Conservation (phyloP, 1,140 invertebrate genomes). For the Hyphantria cunea region DNA sequence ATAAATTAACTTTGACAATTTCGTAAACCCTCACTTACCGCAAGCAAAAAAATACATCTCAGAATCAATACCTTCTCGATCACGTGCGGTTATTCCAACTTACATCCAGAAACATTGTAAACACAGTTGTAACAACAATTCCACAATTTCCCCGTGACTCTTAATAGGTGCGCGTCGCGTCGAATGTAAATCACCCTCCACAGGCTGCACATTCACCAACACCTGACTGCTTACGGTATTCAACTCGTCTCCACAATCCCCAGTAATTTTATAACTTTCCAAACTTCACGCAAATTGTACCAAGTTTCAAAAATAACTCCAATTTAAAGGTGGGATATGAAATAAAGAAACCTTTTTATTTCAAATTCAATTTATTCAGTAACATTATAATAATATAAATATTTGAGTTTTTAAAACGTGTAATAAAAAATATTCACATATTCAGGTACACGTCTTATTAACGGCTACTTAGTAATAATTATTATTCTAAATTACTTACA, state of each 20-base stretch:
- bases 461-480: not conserved
- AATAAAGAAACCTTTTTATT: slow-evolving; percentile 12
- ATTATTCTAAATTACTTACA: not conserved
- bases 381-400: slow-evolving; percentile 12
- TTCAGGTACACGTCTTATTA: slow-evolving; percentile 18
- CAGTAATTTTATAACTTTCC: slow-evolving; percentile 64
- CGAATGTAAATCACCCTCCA: slow-evolving; percentile 57
- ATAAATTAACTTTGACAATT: too few relatives aligned
- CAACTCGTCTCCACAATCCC: slow-evolving; percentile 52
- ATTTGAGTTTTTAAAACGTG: slow-evolving; percentile 5
- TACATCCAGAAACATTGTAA: not conserved
- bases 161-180: slow-evolving; percentile 52
- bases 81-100: too few relatives aligned
- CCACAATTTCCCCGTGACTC: slow-evolving; percentile 31
- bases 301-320: slow-evolving; percentile 53
- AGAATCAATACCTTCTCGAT: too few relatives aligned
- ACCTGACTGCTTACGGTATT: slow-evolving; percentile 58
- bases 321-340: slow-evolving; percentile 12
- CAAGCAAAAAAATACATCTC: too few relatives aligned
- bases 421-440: slow-evolving; percentile 2
- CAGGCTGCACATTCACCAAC: slow-evolving; percentile 23
- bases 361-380: slow-evolving; percentile 23
- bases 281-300: slow-evolving; percentile 59
- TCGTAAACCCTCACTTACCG: too few relatives aligned
- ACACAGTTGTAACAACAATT: not conserved